Base-by-base conservation (phyloP, 2,113 vertebrate species). In the Piaya cayana region DNA sequence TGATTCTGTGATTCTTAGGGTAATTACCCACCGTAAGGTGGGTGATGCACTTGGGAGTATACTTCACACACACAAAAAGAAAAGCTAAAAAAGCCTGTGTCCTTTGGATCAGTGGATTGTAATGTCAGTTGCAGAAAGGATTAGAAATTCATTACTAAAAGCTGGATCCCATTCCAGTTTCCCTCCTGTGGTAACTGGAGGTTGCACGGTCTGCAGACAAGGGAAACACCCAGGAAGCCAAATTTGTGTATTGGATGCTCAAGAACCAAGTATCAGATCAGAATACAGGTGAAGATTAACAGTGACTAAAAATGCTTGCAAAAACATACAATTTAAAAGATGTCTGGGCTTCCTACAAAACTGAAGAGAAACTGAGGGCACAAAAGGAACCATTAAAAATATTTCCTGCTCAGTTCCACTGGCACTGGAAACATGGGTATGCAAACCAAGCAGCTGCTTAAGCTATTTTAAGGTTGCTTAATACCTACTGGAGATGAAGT, bases 391-490 rank as follows among this genome's bases (percentile, higher is more conserved):
- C 6, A 59, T 50, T 45, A 63, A 13, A 75, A 47, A 15, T 77
- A 86, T 74, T 81, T 93, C 11, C 42, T 67, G 9, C 32, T 39
- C 21, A 5, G 45, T 88, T 69, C 17, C 64, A 32, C 52, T 42
- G 68, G 11, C 22, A 4, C 32, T 74, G 58, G 55, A 22, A 74
- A 37, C 4, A 1, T 25, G 16, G 12, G 34, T 81, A 13, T 86
- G 37, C 43, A 86, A 68, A 15, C 37, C 13, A 75, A 79, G 34
- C 90, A 95, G 60, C 37, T 84, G 74, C 37, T 78, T 75, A 71
- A 82, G 43, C 47, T 89, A 71, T 87, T 92, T 94, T 89, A 42
- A 93, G 67, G n/a, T 77, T 80, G 39, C 20, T 64, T 84, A 42
- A 69, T 74, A 42, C 25, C 32, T 92, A 39, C 17, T 81, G 42